Conservation (phyloP, 2,797 vertebrate species). For the Sebastes diaconus region DNA sequence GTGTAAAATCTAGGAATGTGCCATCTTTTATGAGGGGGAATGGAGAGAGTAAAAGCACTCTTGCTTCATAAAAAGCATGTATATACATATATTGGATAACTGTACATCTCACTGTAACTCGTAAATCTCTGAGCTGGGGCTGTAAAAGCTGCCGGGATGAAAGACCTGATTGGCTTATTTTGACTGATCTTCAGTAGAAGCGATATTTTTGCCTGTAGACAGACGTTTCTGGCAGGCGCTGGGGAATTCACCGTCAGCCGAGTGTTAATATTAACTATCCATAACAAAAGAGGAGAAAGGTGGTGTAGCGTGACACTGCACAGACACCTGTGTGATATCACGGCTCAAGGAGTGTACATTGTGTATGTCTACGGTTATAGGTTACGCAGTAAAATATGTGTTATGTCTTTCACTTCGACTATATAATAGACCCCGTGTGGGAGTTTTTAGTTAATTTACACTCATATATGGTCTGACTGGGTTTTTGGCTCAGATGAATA, state of each 20-base stretch:
- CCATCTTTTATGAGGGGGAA: constrained; percentile 68
- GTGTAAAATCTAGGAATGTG: constrained; percentile 72
- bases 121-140: constrained; percentile 64
- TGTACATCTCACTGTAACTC: constrained; percentile 58
- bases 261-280: constrained; percentile 71
- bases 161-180: constrained; percentile 71
- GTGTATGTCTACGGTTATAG: constrained; percentile 31
- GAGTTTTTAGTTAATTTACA: constrained; percentile 30
- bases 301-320: constrained; percentile 46
- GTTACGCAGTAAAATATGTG: constrained; percentile 31
- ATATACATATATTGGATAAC: constrained; percentile 73
- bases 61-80: constrained; percentile 70
- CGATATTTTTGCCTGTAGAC: constrained; percentile 62
- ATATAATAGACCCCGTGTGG: constrained; percentile 10
- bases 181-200: constrained; percentile 60
- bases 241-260: constrained; percentile 57
- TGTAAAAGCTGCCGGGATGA: constrained; percentile 61
- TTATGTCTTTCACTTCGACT: constrained; percentile 53
- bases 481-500: background rate
- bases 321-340: constrained; percentile 67
- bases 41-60: constrained; percentile 64
- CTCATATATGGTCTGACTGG: constrained; percentile 6
- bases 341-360: constrained; percentile 12
- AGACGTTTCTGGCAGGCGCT: constrained; percentile 55
- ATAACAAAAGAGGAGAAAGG: constrained; percentile 57